A percentile compares a stretch with the other conserved stretches of the same genome.
These are phyloP conservation scores for Dysmachus trigonus DNA, from an alignment of 2,888 invertebrate genomes.

Conservation along the genomic window DNA sequence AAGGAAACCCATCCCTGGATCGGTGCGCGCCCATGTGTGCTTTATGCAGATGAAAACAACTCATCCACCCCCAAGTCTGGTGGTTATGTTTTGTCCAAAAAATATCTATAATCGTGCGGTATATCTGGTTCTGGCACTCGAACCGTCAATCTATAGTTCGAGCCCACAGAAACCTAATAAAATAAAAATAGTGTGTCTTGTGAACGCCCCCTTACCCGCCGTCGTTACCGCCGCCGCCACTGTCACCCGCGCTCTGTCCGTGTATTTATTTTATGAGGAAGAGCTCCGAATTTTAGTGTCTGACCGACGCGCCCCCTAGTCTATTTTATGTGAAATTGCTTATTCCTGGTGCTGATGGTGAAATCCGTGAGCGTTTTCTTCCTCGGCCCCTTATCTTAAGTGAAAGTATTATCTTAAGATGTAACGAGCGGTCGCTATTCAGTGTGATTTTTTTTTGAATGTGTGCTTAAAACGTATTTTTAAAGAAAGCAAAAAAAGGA, in stretches of 20 bases:
- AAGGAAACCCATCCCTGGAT: constrained; percentile 26
- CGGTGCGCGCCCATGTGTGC: not conserved
- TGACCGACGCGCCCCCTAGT: not conserved
- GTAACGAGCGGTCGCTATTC: constrained; percentile 1
- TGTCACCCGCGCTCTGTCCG: not conserved
- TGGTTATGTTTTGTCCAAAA: constrained; percentile 20
- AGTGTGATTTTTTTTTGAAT: constrained; percentile 7
- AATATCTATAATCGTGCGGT: constrained; percentile 37
- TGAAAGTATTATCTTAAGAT: not conserved
- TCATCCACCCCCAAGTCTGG: not conserved
- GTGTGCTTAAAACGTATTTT: constrained; percentile 31
- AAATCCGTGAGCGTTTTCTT: not conserved
- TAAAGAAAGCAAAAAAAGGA: not conserved
- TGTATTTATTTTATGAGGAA: not conserved
- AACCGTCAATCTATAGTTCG: not conserved
- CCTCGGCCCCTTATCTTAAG: not conserved
- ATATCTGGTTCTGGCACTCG: constrained; percentile 5
- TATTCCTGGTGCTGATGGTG: not conserved
- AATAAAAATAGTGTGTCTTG: not conserved
- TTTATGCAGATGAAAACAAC: constrained; percentile 22
- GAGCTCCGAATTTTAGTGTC: not conserved
- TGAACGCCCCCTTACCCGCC: not conserved
- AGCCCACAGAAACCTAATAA: constrained; percentile 6
- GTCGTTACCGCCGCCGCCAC: too few species aligned
- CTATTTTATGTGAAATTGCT: constrained; percentile 13